phyloP scores from a whole-genome alignment of 2,113 vertebrate species.

The Atractosteus spatula region DNA sequence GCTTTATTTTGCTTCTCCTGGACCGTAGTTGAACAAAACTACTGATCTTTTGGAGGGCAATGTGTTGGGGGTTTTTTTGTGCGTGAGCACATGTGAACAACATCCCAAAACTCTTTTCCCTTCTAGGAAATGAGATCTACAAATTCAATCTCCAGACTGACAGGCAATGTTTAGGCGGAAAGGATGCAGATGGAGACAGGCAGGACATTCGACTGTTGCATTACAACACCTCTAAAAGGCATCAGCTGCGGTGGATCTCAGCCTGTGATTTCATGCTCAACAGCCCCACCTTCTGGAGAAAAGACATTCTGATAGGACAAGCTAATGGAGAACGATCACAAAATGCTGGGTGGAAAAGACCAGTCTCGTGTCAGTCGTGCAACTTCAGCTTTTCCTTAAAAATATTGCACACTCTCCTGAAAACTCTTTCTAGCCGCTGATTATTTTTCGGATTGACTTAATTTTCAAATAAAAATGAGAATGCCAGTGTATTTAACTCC shows the following conservation, averaged over 20 bases:
- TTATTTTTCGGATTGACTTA: no score
- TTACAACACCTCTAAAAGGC: slow-evolving; percentile 33
- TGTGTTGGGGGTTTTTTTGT: slow-evolving; percentile 15
- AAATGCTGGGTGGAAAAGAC: no score
- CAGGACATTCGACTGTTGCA: slow-evolving; percentile 38
- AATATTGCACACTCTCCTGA: no score
- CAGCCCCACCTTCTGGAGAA: slow-evolving; percentile 44
- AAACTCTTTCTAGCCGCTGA: no score
- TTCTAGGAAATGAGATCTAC: slow-evolving; percentile 50
- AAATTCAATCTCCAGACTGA: slow-evolving; percentile 42
- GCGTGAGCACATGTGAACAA: slow-evolving; percentile 49
- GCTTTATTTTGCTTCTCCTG: no score
- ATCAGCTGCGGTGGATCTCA: not conserved
- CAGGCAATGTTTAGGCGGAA: slow-evolving; percentile 42
- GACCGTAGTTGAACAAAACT: not conserved
- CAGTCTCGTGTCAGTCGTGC: not conserved
- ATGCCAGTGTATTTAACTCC: no score
- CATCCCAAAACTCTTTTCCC: slow-evolving; percentile 53
- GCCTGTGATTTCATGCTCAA: slow-evolving; percentile 31
- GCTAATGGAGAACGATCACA: not conserved
- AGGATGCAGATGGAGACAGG: slow-evolving; percentile 36
- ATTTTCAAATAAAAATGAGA: no score
- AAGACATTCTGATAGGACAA: not conserved
- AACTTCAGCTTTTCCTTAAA: no score
- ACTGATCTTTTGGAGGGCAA: slow-evolving; percentile 34